A percentile compares a stretch with the other conserved stretches of the same genome.
phyloP scores from a whole-genome alignment of 2,113 vertebrate species.

The Mystacornis crossleyi region DNA sequence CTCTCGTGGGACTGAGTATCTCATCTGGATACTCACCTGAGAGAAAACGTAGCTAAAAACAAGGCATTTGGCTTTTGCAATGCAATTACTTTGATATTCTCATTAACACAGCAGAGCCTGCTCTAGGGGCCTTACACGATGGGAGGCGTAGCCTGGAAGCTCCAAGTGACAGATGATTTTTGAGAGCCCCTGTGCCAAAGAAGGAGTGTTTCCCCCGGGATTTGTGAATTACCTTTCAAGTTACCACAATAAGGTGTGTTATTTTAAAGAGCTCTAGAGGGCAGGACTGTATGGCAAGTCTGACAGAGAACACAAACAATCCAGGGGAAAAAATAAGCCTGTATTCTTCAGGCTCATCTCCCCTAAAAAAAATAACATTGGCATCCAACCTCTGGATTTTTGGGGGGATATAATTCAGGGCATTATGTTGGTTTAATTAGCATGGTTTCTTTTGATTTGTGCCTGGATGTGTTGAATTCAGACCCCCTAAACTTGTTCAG shows the following conservation, averaged over 20 bases:
- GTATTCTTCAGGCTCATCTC: not conserved
- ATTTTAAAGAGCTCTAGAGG: not conserved
- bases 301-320: not conserved
- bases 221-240: not conserved
- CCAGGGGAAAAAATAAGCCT: not conserved
- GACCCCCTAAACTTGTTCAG: not conserved
- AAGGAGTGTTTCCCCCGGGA: not conserved
- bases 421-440: not conserved
- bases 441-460: not conserved
- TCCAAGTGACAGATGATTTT: not conserved
- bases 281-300: not conserved
- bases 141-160: not conserved
- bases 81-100: constrained; percentile 19
- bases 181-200: not conserved
- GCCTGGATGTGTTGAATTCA: not conserved
- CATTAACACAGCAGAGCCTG: constrained; percentile 15
- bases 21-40: constrained; percentile 56
- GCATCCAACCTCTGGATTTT: not conserved
- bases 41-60: constrained; percentile 65
- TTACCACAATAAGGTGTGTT: not conserved
- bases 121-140: not conserved
- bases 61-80: constrained; percentile 25
- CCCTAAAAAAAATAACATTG: not conserved
- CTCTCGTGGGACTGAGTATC: not conserved
- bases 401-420: not conserved